Evolutionary conservation across 2,888 invertebrate species (phyloP), one percentile per base, ranked within the genome.

Genomic region (Monopis laevigella): DNA sequence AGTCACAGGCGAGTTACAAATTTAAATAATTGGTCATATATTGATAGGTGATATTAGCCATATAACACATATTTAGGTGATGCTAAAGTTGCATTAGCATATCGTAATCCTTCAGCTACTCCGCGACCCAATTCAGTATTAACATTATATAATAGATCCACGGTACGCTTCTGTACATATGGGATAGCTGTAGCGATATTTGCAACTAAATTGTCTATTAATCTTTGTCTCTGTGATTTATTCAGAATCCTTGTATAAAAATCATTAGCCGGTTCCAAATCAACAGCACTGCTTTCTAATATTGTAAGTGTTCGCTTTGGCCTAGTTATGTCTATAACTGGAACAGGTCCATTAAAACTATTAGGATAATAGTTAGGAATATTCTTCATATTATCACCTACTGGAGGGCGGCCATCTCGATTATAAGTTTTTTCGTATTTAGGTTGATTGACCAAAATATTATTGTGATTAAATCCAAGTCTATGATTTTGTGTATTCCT

Each of bases 301-400:
- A 66, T 36, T 8, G 45, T 18, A 1, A 60, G 21, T 38, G 49
- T 51, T 10, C 57, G 51, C 7, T 54, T 55, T 14, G 16, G 16
- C 6, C 32, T 16, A 6, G 14, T 14, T 14, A 4, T 19, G n/a
- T 36, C 36, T n/a, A 19, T 10, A 17, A 12, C 11, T 5, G 16
- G 14, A n/a, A 83, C 77, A 0, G 93, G 92, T 0, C 94, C 94
- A 46, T 82, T 72, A 65, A 93, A 96, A 50, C 92, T 92, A 74
- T 96, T 96, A 0, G 96, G 96, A 70, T 84, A 92, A 62, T 95
- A 96, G 65, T 94, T 94, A 2, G 94, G 94, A 1, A 90, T 89
- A 8, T 88, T 89, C 10, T 84, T 86, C 67, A 92, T 90, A 60
- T 92, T 93, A 51, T 87, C 83, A 19, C 77, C 68, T 24, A 84